Evolutionary conservation across 2,113 vertebrate species (phyloP).

Genomic region (Chamaetylas fuelleborni): DNA sequence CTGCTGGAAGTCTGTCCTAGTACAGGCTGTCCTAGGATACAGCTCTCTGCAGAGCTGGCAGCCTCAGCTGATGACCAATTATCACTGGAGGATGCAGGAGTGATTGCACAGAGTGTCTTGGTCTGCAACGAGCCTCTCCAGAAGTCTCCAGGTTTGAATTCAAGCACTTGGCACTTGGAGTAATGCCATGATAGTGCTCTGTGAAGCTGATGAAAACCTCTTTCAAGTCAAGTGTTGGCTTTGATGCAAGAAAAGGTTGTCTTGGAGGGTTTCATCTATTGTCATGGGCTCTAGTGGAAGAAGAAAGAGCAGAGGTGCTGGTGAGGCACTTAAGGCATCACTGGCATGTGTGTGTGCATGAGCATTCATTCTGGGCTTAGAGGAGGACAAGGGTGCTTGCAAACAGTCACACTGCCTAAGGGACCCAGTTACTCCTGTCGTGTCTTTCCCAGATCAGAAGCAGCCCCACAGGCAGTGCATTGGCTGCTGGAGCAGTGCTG

Average conservation of each 20-base stretch:
- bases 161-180: neutral
- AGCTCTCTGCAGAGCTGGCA: neutral
- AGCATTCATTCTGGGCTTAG: neutral
- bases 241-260: neutral
- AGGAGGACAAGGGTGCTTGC: neutral
- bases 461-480: accelerated
- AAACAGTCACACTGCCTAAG: neutral
- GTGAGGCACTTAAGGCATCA: no score
- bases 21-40: neutral
- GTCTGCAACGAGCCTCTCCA: neutral
- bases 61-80: accelerated
- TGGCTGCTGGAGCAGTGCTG: accelerated
- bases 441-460: neutral
- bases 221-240: neutral
- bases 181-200: neutral
- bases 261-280: neutral
- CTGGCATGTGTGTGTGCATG: neutral
- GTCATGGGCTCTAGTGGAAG: neutral
- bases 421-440: neutral
- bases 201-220: neutral
- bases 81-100: neutral
- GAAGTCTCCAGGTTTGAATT: neutral
- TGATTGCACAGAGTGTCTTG: neutral
- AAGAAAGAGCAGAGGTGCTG: neutral
- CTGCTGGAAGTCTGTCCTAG: neutral